A percentile compares a stretch with the other conserved stretches of the same genome.
Conservation (phyloP, 2,797 vertebrate species). For the Lepilemur ruficaudatus region DNA sequence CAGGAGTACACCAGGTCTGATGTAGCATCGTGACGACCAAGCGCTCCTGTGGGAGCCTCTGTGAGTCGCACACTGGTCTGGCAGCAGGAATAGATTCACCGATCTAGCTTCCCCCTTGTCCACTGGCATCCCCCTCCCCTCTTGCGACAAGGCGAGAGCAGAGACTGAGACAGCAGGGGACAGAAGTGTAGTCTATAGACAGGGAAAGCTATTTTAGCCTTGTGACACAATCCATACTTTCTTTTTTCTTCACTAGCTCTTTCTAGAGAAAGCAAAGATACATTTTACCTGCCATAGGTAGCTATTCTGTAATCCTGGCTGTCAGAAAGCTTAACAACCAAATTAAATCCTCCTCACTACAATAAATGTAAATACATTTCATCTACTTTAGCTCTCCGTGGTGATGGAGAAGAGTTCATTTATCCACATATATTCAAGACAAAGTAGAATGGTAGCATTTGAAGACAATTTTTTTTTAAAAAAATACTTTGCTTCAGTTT, state of each 20-base stretch:
- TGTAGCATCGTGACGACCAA: accelerated
- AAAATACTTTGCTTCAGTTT: neutral
- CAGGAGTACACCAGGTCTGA: neutral
- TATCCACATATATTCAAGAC: neutral
- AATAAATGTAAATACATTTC: neutral
- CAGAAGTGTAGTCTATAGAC: accelerated
- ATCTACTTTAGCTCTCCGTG: neutral
- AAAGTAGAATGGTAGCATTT: neutral
- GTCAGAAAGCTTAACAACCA: neutral
- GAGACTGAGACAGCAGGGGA: neutral
- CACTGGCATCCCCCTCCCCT: neutral
- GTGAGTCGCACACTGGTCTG: no score
- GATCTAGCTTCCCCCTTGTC: neutral
- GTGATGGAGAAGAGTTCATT: neutral
- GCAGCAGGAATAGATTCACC: neutral
- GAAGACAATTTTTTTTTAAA: neutral
- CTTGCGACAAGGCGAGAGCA: neutral
- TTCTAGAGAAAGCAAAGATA: neutral
- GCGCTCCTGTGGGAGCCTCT: neutral
- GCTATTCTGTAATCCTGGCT: neutral
- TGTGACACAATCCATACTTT: neutral
- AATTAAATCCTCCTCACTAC: neutral
- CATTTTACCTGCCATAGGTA: neutral
- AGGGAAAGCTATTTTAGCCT: no score
- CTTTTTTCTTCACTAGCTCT: neutral